A percentile compares a stretch with the other conserved stretches of the same genome.
phyloP scores from a whole-genome alignment of 2,113 vertebrate species.

The Myrmecophaga tridactyla region DNA sequence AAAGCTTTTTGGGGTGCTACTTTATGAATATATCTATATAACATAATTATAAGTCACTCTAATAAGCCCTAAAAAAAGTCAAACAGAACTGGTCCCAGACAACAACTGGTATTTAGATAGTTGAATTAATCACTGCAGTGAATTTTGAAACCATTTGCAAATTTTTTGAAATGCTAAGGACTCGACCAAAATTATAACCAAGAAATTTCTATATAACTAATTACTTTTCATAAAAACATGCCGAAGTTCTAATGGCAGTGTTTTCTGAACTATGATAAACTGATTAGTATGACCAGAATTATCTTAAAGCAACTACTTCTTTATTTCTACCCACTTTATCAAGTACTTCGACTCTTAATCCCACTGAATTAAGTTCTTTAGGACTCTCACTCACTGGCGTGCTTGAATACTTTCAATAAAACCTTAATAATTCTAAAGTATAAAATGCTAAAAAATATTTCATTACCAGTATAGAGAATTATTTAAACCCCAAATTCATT shows the following conservation, averaged over 20 bases:
- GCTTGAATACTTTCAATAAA: constrained; percentile 5
- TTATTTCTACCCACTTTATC: background rate
- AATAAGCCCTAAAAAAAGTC: background rate
- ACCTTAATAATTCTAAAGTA: background rate
- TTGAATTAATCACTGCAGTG: constrained; percentile 24
- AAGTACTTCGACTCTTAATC: background rate
- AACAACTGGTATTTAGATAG: background rate
- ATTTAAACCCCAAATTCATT: background rate
- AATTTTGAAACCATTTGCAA: constrained; percentile 25
- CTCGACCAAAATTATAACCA: background rate
- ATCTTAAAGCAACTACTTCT: constrained; percentile 9
- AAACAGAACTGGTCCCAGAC: background rate
- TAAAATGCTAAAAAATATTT: background rate
- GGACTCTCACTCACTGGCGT: background rate
- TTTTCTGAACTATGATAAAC: constrained; percentile 46
- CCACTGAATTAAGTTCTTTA: constrained; percentile 6
- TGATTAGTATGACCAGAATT: constrained; percentile 4
- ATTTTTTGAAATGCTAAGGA: constrained; percentile 21
- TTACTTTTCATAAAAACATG: constrained; percentile 19
- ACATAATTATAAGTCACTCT: background rate
- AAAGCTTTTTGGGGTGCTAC: background rate
- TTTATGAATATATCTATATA: background rate
- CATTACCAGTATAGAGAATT: constrained; percentile 1
- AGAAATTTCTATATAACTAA: constrained; percentile 20
- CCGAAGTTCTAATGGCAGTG: background rate